phyloP scores from a whole-genome alignment of 35 echinoderm and acorn worm genomes.

The Apostichopus californicus region DNA sequence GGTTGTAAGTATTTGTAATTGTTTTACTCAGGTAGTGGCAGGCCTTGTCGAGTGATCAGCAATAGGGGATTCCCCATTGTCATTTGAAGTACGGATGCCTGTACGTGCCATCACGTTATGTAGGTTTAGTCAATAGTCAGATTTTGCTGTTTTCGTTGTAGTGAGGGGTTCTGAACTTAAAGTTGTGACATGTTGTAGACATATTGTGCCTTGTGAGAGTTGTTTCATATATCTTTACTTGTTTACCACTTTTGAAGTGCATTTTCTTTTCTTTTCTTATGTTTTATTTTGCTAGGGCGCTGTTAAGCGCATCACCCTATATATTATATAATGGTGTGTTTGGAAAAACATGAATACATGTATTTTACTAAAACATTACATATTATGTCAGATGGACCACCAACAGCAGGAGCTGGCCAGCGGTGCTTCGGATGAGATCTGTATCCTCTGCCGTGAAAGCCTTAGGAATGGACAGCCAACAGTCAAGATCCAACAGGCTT shows the following conservation, averaged over 20 bases:
- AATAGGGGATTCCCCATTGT: slow-evolving; percentile 20
- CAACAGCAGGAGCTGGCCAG: too few relatives aligned
- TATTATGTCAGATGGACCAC: too few relatives aligned
- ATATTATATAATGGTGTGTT: too few relatives aligned
- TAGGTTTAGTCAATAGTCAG: slow-evolving; percentile 11
- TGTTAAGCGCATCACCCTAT: too few relatives aligned
- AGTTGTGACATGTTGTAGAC: neutral
- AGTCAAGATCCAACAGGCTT: neutral
- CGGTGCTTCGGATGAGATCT: too few relatives aligned
- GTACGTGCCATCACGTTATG: slow-evolving; percentile 18
- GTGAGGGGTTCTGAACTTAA: slow-evolving; percentile 1
- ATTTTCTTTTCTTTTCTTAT: too few relatives aligned
- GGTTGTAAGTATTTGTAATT: slow-evolving; percentile 51
- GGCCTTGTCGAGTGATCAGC: slow-evolving; percentile 43
- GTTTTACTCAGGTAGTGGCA: slow-evolving; percentile 30
- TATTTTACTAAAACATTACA: too few relatives aligned
- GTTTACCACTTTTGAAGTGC: slow-evolving; percentile 21
- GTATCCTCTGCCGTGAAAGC: too few relatives aligned
- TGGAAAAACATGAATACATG: too few relatives aligned
- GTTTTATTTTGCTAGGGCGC: too few relatives aligned
- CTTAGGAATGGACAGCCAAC: too few relatives aligned
- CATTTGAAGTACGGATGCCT: slow-evolving; percentile 51
- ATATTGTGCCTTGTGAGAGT: slow-evolving; percentile 48
- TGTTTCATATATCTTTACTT: slow-evolving; percentile 46
- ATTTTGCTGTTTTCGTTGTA: slow-evolving; percentile 18